Base-by-base conservation (phyloP, 2,797 vertebrate species). In the Brotula barbata region DNA sequence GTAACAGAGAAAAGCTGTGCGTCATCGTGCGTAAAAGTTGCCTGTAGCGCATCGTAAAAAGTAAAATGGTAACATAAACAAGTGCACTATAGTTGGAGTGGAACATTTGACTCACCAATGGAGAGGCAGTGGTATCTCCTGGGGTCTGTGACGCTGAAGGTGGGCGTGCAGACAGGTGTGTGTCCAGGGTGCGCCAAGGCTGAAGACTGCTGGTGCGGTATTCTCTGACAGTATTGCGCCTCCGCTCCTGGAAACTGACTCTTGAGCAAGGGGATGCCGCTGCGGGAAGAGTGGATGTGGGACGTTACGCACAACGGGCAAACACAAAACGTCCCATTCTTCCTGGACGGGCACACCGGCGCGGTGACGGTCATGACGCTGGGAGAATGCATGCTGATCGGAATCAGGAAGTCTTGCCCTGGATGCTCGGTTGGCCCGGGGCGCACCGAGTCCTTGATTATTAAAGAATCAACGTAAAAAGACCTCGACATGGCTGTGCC, bases 401-500 rank as follows among this genome's bases (percentile, higher is more conserved):
- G 96, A 44, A 99, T 90, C 55, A 98, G 93, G 85, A 98, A 96
- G 81, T 98, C 97, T 74, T 94, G 95, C 31, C 88, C 90, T 10
- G 88, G 85, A 47, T 92, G 94, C 77, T 93, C 93, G 40, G 91
- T 51, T 3, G 92, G 91, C 68, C 90, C 88, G 6, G 94, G 92
- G 80, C 96, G 88, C 42, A 91, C 92, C 22, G 94, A 88, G 61
- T 98, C 97, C 91, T 99, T 99, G 89, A 99, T 93, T 74, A 99
- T 99, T 80, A 99, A 90, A 67, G 97, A 99, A 78, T 98, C 97
- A n/a, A 99, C 97, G 77, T 98, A 98, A 88, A 99, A 99, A 71
- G 97, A 99, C 71, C 95, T 94, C 69, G 97, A 99, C 97, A 98
- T 98, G 87, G 66, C 63, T 82, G 77, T 51, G 66, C 68, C 25